A percentile compares a stretch with the other conserved stretches of the same genome.
phyloP scores from a whole-genome alignment of 1,140 invertebrate species.

The Holcopasites calliopsidis region DNA sequence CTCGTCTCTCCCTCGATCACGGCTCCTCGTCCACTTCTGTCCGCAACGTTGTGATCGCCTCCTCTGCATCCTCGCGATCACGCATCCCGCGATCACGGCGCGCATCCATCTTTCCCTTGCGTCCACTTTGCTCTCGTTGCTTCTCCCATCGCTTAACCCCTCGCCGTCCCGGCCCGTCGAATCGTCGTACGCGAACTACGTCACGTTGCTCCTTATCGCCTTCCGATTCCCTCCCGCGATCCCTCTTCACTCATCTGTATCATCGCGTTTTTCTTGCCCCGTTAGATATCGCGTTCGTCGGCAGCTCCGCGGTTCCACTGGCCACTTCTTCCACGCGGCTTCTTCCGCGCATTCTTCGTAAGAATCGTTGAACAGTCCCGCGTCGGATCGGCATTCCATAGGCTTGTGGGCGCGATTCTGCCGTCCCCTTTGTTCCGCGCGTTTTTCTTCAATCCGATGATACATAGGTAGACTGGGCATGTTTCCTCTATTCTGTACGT shows the following conservation, averaged over 20 bases:
- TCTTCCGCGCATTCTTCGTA: slow-evolving; percentile 14
- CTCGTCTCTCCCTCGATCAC: neutral
- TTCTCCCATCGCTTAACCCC: neutral
- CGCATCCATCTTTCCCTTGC: neutral
- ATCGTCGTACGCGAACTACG: neutral
- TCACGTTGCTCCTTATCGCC: neutral
- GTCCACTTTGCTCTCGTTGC: neutral
- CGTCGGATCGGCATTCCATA: neutral
- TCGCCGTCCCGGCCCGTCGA: neutral
- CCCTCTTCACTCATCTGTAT: neutral
- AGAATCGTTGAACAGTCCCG: neutral
- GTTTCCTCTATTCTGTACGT: neutral
- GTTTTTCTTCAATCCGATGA: neutral
- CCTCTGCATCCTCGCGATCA: neutral
- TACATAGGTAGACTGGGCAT: neutral
- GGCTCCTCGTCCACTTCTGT: slow-evolving; percentile 4
- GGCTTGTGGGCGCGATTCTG: neutral
- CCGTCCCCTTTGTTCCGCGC: neutral
- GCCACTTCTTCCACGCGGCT: neutral
- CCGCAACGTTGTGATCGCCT: neutral
- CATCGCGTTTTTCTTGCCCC: neutral
- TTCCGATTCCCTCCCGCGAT: too few species aligned
- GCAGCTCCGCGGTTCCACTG: slow-evolving; percentile 2
- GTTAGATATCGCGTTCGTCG: slow-evolving; percentile 14
- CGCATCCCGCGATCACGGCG: slow-evolving; percentile 4